Percentiles rank a stretch among this genome's conserved stretches.
Conservation (phyloP, 2,113 vertebrate species). For the Brachionichthys hirsutus region DNA sequence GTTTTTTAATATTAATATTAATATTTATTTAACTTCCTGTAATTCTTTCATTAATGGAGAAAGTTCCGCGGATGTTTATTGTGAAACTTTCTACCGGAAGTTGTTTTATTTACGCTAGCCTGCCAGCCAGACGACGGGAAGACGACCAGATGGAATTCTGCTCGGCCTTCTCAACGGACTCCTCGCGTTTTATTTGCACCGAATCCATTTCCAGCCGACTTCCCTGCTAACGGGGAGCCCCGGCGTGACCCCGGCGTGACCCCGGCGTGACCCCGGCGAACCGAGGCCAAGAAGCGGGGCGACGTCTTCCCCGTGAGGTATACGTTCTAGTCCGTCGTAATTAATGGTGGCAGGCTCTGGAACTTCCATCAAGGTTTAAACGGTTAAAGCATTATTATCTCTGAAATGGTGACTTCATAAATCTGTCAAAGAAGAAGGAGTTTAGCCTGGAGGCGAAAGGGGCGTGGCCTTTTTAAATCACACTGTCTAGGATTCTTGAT, state of each 20-base stretch:
- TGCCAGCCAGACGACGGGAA: slow-evolving; percentile 26
- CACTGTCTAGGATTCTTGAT: slow-evolving; percentile 52
- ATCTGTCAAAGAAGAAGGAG: slow-evolving; percentile 56
- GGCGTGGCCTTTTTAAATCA: slow-evolving; percentile 66
- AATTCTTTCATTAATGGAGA: background rate
- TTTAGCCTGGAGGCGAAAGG: slow-evolving; percentile 55
- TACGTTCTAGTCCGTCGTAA: slow-evolving; percentile 9
- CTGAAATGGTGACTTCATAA: slow-evolving; percentile 25
- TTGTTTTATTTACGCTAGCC: fast-evolving
- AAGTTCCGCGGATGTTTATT: slow-evolving; percentile 17
- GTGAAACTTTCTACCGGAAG: slow-evolving; percentile 10
- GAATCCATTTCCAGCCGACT: slow-evolving; percentile 78
- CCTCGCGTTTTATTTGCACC: slow-evolving; percentile 71
- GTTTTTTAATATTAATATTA: too few relatives aligned
- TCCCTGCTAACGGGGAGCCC: slow-evolving; percentile 58
- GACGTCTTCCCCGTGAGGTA: slow-evolving; percentile 68
- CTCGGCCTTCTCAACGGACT: slow-evolving; percentile 68
- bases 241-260: slow-evolving; percentile 53
- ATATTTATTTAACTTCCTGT: fast-evolving
- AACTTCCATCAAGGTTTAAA: slow-evolving; percentile 48
- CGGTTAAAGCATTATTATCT: background rate
- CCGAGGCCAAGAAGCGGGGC: slow-evolving; percentile 53
- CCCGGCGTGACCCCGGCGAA: slow-evolving; percentile 71
- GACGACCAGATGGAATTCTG: slow-evolving; percentile 68
- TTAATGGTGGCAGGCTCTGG: slow-evolving; percentile 37